Base-by-base conservation (phyloP, 2,888 invertebrate species). In the Monochamus alternatus region DNA sequence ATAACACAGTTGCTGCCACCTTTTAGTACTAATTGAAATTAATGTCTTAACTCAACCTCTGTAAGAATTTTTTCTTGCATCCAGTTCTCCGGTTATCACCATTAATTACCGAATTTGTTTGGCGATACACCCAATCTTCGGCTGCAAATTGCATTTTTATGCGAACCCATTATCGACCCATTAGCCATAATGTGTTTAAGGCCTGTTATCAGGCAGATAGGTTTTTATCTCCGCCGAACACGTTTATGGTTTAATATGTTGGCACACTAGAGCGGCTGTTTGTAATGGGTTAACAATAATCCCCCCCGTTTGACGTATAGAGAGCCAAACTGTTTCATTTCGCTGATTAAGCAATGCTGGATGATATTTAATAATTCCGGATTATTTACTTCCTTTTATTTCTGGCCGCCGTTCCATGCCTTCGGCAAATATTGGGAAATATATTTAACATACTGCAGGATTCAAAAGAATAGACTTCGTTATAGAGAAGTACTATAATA, bases 111-210 rank as follows among this genome's bases (percentile, higher is more conserved):
- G 32, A 44, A 67, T 55, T 52, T 43, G 52, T 43, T 59, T 68
- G 58, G 12, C 38, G 10, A 59, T 58, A 38, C 7, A 66, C 65
- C 52, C 30, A 51, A 66, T 66, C 65, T 68, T 55, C 38, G 12
- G 68, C 43, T 68, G 68, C 59, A 68, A 68, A 68, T 68, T 68
- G 59, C 68, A 68, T 55, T 68, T 68, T 59, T 68, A 68, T 58
- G 68, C 68, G 68, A 59, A 43, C 43, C 22, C 55, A 68, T 68
- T 68, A 68, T 44, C 68, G 44, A 30, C 43, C 59, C 68, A 68
- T 68, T 68, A 68, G 58, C 58, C 58, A n/a, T 68, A 68, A 58
- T 68, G 68, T 68, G 58, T 68, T 68, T 68, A 44, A 14, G 55
- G 55, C 59, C 43, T 58, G 55, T 68, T 68, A 68, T 68, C 68